A percentile compares a stretch with the other conserved stretches of the same genome.
These are phyloP conservation scores for Rhinella marina DNA, from an alignment of 2,797 vertebrate species.

Conservation along the genomic window DNA sequence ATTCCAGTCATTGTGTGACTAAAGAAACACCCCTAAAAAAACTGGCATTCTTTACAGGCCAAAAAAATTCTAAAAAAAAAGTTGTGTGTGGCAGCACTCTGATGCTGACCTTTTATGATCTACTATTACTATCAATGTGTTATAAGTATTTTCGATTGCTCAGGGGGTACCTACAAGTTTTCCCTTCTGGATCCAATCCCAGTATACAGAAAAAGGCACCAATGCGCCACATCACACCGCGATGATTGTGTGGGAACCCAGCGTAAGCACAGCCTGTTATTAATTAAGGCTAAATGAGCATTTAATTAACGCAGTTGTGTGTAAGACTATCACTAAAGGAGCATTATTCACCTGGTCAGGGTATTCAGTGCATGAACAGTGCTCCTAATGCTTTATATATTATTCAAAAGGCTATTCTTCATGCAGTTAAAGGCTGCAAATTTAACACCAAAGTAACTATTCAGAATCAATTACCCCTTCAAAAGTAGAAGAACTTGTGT, in stretches of 20 bases:
- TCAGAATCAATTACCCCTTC: background rate
- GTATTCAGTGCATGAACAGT: background rate
- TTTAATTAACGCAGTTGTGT: background rate
- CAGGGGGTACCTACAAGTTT: background rate
- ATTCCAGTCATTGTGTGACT: too few relatives aligned
- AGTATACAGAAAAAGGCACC: background rate
- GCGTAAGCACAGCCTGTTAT: background rate
- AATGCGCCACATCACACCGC: background rate
- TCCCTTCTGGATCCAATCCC: background rate
- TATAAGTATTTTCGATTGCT: background rate
- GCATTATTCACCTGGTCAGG: background rate
- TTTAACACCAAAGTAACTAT: background rate
- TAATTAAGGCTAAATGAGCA: conserved; percentile 10
- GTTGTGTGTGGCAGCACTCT: too few relatives aligned
- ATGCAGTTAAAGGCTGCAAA: background rate
- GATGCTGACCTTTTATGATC: background rate
- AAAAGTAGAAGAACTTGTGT: background rate
- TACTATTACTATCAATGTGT: background rate
- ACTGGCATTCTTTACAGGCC: too few relatives aligned
- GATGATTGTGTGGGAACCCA: background rate
- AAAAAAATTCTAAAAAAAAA: too few relatives aligned
- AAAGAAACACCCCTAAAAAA: too few relatives aligned
- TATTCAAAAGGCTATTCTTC: background rate
- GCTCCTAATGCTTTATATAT: background rate
- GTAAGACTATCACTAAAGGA: background rate